phyloP scores from a whole-genome alignment of 2,797 vertebrate genomes.

The Parauchenoglanis ngamensis region DNA sequence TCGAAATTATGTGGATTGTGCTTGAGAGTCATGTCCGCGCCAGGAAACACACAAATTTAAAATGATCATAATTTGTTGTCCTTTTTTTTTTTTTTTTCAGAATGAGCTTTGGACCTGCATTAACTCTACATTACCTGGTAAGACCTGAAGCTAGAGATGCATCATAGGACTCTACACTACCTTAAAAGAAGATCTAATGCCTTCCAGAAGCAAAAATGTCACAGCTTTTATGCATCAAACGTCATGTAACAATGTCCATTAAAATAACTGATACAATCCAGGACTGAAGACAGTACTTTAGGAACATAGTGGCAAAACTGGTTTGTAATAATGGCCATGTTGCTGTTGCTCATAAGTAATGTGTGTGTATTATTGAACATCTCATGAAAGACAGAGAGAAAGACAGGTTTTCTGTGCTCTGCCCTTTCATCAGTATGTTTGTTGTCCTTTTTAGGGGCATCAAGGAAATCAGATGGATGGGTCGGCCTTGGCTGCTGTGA shows the following conservation, averaged over 20 bases:
- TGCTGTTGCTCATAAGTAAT: constrained; percentile 8
- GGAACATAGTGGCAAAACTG: constrained; percentile 40
- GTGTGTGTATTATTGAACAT: background rate
- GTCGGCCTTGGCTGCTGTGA: constrained; percentile 98
- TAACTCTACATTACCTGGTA: constrained; percentile 88
- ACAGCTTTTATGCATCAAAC: constrained; percentile 35
- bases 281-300: constrained; percentile 24
- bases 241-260: constrained; percentile 30
- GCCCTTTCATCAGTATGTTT: constrained; percentile 25
- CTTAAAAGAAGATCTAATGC: constrained; percentile 44
- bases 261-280: constrained; percentile 24
- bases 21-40: too few relatives aligned
- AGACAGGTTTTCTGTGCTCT: background rate
- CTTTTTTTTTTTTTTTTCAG: constrained; percentile 62
- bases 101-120: constrained; percentile 86
- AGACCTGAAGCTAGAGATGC: constrained; percentile 55
- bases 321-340: constrained; percentile 16
- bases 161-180: constrained; percentile 32
- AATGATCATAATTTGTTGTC: constrained; percentile 3
- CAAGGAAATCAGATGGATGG: constrained; percentile 94
- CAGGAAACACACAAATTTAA: too few relatives aligned
- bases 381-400: background rate
- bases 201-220: constrained; percentile 49
- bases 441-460: constrained; percentile 77
- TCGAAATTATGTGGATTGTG: too few relatives aligned